Evolutionary conservation across 2,797 vertebrate genomes (phyloP).

Genomic region (Pyrocephalus nanus): DNA sequence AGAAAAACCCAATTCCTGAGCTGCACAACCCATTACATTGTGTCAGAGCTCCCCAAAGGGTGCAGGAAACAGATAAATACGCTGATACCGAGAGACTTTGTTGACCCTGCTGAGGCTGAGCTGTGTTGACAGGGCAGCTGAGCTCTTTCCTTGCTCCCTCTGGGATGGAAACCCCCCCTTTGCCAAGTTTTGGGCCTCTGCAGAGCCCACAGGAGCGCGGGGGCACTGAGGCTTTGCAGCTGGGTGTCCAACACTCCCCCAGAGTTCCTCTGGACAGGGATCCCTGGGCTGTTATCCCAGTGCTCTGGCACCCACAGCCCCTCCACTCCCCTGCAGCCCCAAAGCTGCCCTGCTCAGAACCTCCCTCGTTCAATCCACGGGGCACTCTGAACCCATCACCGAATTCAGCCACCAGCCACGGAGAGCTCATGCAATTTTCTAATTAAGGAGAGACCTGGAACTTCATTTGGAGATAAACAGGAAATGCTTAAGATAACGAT

Average conservation of each 20-base stretch:
- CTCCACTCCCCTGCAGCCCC: neutral
- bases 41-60: neutral
- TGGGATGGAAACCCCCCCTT: neutral
- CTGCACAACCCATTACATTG: neutral
- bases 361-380: neutral
- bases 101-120: neutral
- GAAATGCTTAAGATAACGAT: constrained; percentile 15
- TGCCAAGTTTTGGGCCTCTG: rapidly evolving
- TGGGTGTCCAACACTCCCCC: neutral
- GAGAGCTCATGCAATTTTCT: neutral
- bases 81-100: neutral
- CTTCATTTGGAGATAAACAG: constrained; percentile 43
- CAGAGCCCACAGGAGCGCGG: neutral
- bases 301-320: rapidly evolving
- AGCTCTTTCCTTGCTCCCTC: neutral
- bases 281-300: neutral
- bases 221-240: neutral
- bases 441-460: constrained; percentile 12
- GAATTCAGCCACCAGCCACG: neutral
- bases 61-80: neutral
- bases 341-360: neutral
- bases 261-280: rapidly evolving
- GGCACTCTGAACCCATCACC: neutral
- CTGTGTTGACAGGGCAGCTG: neutral
- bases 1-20: neutral